Base-by-base conservation (phyloP, 2,888 invertebrate species). In the Cybosia mesomella region DNA sequence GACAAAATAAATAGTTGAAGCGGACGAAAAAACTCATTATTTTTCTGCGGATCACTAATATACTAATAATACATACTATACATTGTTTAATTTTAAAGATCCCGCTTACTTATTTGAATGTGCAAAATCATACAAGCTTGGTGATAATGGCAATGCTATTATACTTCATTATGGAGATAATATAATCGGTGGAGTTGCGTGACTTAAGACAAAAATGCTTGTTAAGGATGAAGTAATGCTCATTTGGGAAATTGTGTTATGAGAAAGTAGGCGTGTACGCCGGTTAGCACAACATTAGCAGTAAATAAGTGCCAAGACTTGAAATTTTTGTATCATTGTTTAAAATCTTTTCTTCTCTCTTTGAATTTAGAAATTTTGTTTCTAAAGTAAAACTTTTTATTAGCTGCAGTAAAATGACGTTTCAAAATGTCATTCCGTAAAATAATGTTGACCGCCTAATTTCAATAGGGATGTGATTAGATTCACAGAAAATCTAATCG, bases 161-260 rank as follows among this genome's bases (percentile, higher is more conserved):
- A 62, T 55, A 22, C 34, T 11, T 61, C 18, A 67, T 67, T 67
- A 67, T 9, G 3, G 22, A 49, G 57, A 61, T 62, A 18, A 61
- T 11, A 61, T 43, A 61, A 66, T 61, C 43, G 15, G 5, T 22
- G 57, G 55, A 43, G 32, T 61, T 61, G 55, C 43, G 43, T 61
- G 60, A 34, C 2, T 43, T 32, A 4, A 22, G 34, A 49, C 15
- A 28, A 36, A 15, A 32, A 32, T 58, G 64, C 39, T 32, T 49
- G 57, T 64, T 22, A 64, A 32, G 32, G 13, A 57, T 43, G 39
- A 64, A 58, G 36, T 21, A 15, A 62, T 24, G 21, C 28, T 43
- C 18, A 49, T 49, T 53, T 53, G 4, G n/a, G 49, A 15, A 32
- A 55, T 2, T 24, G 24, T 55, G 55, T 55, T 24, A 24, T 9